phyloP scores from a whole-genome alignment of 2,797 vertebrate species.

The Sebastes alutus region DNA sequence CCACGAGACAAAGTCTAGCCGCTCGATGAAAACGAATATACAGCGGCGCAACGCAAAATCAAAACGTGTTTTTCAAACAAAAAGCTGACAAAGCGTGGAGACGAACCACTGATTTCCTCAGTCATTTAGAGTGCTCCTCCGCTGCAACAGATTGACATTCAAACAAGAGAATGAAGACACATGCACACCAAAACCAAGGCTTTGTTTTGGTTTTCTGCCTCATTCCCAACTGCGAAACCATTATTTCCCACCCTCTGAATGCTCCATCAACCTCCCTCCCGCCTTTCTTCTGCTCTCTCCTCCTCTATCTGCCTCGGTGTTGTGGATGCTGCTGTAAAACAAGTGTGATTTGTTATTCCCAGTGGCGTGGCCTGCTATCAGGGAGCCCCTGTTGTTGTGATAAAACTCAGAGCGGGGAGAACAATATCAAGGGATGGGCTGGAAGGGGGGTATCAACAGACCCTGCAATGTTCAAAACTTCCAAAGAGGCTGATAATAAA shows the following conservation, averaged over 20 bases:
- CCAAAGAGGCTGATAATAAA: constrained; percentile 29
- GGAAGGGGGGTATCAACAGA: constrained; percentile 20
- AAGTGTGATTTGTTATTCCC: constrained; percentile 71
- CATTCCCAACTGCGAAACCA: constrained; percentile 8
- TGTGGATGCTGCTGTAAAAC: constrained; percentile 60
- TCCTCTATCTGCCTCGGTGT: constrained; percentile 29
- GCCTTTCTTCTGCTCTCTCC: background rate
- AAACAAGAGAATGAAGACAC: constrained; percentile 13
- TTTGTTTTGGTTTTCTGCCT: constrained; percentile 26
- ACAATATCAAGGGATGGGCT: constrained; percentile 38
- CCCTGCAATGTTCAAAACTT: constrained; percentile 13
- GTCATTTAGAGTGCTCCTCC: constrained; percentile 18
- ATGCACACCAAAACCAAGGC: constrained; percentile 3
- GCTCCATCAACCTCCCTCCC: constrained; percentile 15
- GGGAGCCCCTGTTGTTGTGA: constrained; percentile 45
- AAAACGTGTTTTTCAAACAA: constrained; percentile 19
- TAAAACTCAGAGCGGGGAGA: constrained; percentile 46
- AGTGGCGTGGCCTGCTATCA: constrained; percentile 53
- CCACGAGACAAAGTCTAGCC: background rate
- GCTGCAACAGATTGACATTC: background rate
- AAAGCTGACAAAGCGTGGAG: constrained; percentile 15
- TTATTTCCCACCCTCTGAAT: constrained; percentile 36
- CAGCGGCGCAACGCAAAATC: background rate
- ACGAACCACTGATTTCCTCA: constrained; percentile 21
- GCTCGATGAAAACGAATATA: constrained; percentile 20